phyloP scores from a whole-genome alignment of 2,888 invertebrate genomes.

The Tillus elongatus region DNA sequence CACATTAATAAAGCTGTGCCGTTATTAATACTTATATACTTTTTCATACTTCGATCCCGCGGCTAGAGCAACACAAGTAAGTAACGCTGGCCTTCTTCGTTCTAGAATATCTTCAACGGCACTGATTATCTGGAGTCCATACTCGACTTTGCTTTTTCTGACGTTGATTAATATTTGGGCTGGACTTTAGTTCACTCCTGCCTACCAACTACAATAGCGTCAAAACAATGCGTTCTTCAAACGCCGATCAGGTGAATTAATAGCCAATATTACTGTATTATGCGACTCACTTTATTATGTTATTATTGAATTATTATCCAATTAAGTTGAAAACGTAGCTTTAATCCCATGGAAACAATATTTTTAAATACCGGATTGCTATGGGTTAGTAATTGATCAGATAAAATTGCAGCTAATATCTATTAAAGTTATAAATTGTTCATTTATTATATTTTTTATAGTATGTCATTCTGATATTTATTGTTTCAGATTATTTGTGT shows the following conservation, averaged over 20 bases:
- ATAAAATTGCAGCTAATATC: no score
- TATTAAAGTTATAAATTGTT: no score
- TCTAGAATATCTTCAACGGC: constrained; percentile 3
- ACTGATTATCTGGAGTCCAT: constrained; percentile 28
- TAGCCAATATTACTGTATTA: constrained; percentile 14
- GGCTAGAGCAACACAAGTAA: constrained; percentile 24
- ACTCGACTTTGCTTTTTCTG: constrained; percentile 32
- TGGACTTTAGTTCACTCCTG: constrained; percentile 35
- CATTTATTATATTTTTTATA: no score
- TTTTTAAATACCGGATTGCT: no score
- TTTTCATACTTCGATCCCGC: constrained; percentile 38
- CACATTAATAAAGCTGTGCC: constrained; percentile 41
- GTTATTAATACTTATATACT: constrained; percentile 41
- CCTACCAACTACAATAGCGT: constrained; percentile 38
- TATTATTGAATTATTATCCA: constrained; percentile 1
- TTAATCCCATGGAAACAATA: no score
- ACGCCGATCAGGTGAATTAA: constrained; percentile 14
- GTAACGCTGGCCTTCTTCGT: constrained; percentile 7
- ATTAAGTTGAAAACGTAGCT: background rate
- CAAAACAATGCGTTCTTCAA: constrained; percentile 32
- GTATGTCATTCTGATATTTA: no score
- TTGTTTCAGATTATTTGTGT: no score
- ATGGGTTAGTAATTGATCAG: no score
- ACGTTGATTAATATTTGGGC: constrained; percentile 42
- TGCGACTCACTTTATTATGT: background rate